Evolutionary conservation across 2,797 vertebrate species (phyloP), one percentile per base, ranked within the genome.

Genomic region (Scleropages formosus): DNA sequence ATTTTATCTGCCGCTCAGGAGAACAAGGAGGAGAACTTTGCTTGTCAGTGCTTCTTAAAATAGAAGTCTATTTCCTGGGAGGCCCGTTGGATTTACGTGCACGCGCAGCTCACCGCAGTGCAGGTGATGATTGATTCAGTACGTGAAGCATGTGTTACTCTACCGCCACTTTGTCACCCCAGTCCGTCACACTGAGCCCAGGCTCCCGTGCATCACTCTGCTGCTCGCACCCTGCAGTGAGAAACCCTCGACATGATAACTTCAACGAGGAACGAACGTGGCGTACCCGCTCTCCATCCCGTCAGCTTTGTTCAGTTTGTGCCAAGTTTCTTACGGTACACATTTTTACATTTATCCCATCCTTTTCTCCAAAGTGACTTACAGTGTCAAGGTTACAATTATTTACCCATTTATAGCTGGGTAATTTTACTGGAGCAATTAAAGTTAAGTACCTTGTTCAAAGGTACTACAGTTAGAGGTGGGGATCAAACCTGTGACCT

Each of bases 21-120:
- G 22, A 73, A 56, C 63, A 18, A 49, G 71, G 68, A 65, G 69
- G 39, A 20, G 72, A 27, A 58, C 51, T 78, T 62, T 72, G 51
- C n/a, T 22, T 24, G 68, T 72, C 58, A 49, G n/a, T 58, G 15
- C 56, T 46, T 24, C 67, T 75, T 16, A 58, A 67, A 75, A 39
- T 67, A 58, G 26, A 75, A 39, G 10, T 56, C 59, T 20, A 75
- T 75, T 31, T 67, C 12, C 44, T 39, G 31, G 31, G 31, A 39
- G 31, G 31, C 31, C 6, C 6, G 31, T 39, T 39, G 31, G 31
- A 39, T 66, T 64, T 67, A 67, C 66, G 44, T 20, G 49, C 49
- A 44, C 27, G 59, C 47, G 12, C 11, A 67, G 31, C 53, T 18
- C 53, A 56, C 11, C 56, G 12, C 16, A 63, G 20, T 74, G 44